phyloP scores from a whole-genome alignment of 2,113 vertebrate species.

The Apaloderma vittatum region DNA sequence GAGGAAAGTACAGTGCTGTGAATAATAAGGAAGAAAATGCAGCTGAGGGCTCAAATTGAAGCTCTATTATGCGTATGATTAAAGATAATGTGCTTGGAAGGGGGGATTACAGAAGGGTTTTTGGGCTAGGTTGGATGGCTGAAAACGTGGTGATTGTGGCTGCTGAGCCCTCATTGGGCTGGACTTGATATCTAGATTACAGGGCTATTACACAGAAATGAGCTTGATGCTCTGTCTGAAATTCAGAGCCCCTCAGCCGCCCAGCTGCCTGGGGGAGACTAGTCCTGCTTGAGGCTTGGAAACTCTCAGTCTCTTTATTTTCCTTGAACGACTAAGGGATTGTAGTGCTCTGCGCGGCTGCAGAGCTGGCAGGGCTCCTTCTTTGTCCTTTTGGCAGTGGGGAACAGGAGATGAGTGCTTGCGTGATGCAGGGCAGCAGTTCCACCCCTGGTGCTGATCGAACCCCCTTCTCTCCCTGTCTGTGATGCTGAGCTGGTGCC shows the following conservation, averaged over 20 bases:
- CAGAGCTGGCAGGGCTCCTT: neutral
- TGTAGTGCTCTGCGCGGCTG: neutral
- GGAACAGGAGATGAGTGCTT: neutral
- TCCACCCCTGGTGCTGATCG: neutral
- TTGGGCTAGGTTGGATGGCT: neutral
- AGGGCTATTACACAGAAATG: conserved; percentile 16
- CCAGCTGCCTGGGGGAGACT: neutral
- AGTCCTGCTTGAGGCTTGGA: neutral
- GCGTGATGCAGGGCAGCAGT: neutral
- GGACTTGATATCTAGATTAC: conserved; percentile 36
- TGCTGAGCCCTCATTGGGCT: conserved; percentile 28
- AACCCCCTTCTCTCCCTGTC: neutral
- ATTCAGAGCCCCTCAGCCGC: neutral
- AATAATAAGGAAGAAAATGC: conserved; percentile 64
- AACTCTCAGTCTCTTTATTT: neutral
- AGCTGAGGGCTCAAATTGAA: conserved; percentile 36
- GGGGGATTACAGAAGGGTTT: neutral
- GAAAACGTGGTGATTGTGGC: neutral
- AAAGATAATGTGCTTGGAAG: conserved; percentile 60
- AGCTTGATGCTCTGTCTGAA: neutral
- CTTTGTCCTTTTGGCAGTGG: neutral
- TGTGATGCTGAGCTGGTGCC: neutral
- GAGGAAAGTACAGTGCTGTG: conserved; percentile 50
- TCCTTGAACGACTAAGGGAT: neutral
- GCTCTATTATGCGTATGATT: conserved; percentile 64